A percentile compares a stretch with the other conserved stretches of the same genome.
phyloP scores from a whole-genome alignment of 2,113 vertebrate species.

The Thymallus thymallus region DNA sequence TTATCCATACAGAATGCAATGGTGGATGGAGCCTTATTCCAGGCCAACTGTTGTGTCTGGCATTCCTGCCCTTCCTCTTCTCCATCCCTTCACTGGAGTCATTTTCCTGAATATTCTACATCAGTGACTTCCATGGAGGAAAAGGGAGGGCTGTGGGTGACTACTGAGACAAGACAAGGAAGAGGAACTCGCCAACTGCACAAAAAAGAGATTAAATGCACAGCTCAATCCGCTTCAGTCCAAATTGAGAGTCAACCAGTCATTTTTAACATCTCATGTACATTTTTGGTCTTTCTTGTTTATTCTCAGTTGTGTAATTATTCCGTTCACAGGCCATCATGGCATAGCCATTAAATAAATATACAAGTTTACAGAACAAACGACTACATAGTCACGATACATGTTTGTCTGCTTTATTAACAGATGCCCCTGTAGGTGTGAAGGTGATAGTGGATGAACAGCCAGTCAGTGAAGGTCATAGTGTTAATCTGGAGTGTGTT shows the following conservation, averaged over 20 bases:
- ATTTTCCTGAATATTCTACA: not conserved
- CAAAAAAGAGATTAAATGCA: constrained; percentile 28
- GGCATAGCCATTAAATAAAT: too few relatives aligned
- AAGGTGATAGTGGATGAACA: not conserved
- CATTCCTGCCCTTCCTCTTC: constrained; percentile 45
- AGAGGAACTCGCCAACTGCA: constrained; percentile 22
- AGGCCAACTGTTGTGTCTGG: constrained; percentile 28
- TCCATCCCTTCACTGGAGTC: constrained; percentile 35
- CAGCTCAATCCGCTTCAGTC: constrained; percentile 11
- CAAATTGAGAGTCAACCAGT: constrained; percentile 15
- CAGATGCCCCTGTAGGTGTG: constrained; percentile 47
- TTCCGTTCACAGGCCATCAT: not conserved
- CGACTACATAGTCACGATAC: too few relatives aligned
- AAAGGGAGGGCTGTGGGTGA: constrained; percentile 5
- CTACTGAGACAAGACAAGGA: constrained; percentile 4
- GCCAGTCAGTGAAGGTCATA: constrained; percentile 21
- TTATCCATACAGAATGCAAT: constrained; percentile 11
- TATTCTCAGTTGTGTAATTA: constrained; percentile 8
- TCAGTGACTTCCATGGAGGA: not conserved
- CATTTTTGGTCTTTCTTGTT: too few relatives aligned
- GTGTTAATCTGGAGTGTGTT: constrained; percentile 28
- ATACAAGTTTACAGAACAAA: too few relatives aligned
- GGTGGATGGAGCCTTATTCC: constrained; percentile 28
- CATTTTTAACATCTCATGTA: constrained; percentile 40
- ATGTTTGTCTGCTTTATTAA: not conserved